Base-by-base conservation (phyloP, 2,797 vertebrate genomes). In the Tangara arthus region DNA sequence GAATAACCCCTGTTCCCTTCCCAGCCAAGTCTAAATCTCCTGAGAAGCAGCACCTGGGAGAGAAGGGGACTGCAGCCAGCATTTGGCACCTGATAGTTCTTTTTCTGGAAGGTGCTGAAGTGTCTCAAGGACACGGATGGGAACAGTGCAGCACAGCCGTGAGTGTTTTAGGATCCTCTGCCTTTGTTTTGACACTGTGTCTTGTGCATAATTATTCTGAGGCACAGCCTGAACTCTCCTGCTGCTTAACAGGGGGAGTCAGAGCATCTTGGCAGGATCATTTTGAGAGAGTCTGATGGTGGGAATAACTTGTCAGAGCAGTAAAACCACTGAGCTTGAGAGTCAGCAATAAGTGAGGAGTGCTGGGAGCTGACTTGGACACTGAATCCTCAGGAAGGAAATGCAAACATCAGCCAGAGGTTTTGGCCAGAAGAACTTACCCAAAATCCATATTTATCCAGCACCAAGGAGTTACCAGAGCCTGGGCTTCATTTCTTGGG, bases 71-170 rank as follows among this genome's bases (percentile, higher is more conserved):
- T 24, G 69, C 63, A 64, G 72, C 56, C 93, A 71, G 30, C 35
- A 37, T 44, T 76, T 83, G 60, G 61, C 65, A 83, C n/a, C 37
- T 83, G 56, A 18, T 44, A 49, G 20, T 71, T 59, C 69, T 70
- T 93, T 90, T 88, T 89, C 77, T 77, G 77, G 69, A 89, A 82
- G 71, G 32, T 41, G 37, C 30, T 64, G 53, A 69, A 77, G 70
- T 9, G 17, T 50, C 75, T 91, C 55, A 82, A 78, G 82, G 68
- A 87, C 72, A 72, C 6, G 41, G 59, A 80, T 28, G 75, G 30
- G 44, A 89, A 65, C 11, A 82, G 32, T 1, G 41, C 50, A 79
- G 55, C 55, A 41, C 55, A 91, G 49, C 37, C 18, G 1, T 34
- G 78, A 11, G 22, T 19, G 37, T 61, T 83, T 78, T n/a, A 69